Base-by-base conservation (phyloP, 1,140 invertebrate species). In the Penaeus vannamei region DNA sequence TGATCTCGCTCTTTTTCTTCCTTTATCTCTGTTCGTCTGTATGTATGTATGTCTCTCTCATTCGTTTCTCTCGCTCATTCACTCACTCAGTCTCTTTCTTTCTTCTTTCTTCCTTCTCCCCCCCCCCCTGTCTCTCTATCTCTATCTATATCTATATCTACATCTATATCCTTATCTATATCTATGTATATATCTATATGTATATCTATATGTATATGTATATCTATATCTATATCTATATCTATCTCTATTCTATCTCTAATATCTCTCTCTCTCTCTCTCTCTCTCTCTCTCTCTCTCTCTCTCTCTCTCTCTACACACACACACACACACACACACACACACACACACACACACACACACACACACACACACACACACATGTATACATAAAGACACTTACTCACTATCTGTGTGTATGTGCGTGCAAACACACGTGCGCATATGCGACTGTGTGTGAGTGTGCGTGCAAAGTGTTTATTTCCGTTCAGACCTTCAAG, bases 181-280 rank as follows among this genome's bases (percentile, higher is more conserved):
- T n/a, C n/a, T n/a, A n/a, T n/a, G n/a, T n/a, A n/a, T n/a, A n/a
- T n/a, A n/a, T n/a, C 72, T 76, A 26, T 76, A 26, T 76, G 26
- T 76, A 26, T 76, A 26, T 76, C 72, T 76, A 26, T 76, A 26
- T 76, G 26, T 76, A 26, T 76, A 26, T 76, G 26, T 76, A 26
- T 76, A 26, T 76, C 72, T 76, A 26, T 76, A 26, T 76, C 72
- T 76, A 26, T 76, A 26, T 76, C 72, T 76, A 26, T 76, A 26
- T 76, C 72, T 76, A 26, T 76, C 72, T 76, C 72, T 69, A 0
- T 69, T 14, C 17, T 32, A 12, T 19, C 17, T 14, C 17, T 14
- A 8, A 2, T 69, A 4, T 69, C 66, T 1, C 12, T 72, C 14
- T 72, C 22, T 22, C 22, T 19, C 66, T 22, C 66, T 1, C 66